Conservation (phyloP, 2,113 vertebrate genomes). For the Megatriorchis doriae region DNA sequence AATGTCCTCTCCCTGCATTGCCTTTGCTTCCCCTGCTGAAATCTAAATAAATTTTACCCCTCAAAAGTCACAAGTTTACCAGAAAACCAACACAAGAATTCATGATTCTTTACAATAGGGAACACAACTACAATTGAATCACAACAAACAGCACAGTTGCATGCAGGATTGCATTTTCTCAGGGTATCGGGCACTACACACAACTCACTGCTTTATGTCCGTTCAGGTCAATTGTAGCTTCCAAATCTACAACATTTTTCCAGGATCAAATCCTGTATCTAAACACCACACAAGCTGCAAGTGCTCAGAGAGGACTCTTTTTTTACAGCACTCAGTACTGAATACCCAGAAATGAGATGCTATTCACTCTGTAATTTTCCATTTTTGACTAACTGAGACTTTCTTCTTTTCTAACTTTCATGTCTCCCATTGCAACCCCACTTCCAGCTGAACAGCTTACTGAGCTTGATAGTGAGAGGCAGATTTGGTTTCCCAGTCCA, state of each 20-base stretch:
- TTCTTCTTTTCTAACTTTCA: background rate
- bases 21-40: background rate
- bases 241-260: background rate
- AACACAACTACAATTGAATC: background rate
- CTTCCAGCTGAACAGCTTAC: background rate
- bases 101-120: background rate
- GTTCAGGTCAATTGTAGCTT: rapidly evolving
- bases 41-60: background rate
- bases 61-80: background rate
- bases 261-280: background rate
- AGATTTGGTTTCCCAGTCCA: background rate
- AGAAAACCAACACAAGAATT: background rate
- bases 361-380: background rate
- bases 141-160: background rate
- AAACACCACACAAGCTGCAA: background rate
- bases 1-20: background rate
- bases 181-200: background rate
- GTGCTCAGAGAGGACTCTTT: background rate
- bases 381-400: background rate
- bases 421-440: background rate
- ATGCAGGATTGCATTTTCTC: rapidly evolving
- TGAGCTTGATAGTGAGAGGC: background rate
- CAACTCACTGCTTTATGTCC: background rate
- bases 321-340: background rate
- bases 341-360: background rate